A percentile compares a stretch with the other conserved stretches of the same genome.
Evolutionary conservation across 1,140 invertebrate genomes (phyloP).

Genomic region (Phortica variegata): DNA sequence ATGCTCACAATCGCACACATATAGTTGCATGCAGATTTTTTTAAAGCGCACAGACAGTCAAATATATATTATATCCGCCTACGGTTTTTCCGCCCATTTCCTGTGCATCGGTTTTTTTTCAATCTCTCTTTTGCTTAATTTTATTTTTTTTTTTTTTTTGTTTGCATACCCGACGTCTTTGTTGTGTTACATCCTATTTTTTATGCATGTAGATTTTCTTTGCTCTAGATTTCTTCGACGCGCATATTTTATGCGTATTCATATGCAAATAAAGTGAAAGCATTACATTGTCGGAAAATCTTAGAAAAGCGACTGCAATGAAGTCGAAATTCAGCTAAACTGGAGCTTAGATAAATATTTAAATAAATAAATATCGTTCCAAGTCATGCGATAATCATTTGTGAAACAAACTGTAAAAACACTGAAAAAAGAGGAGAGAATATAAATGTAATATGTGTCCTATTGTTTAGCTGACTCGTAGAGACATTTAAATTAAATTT

Average conservation of each 20-base stretch:
- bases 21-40: slow-evolving; percentile 27
- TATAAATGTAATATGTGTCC: too few relatives aligned
- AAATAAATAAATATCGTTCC: too few relatives aligned
- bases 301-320: too few relatives aligned
- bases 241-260: slow-evolving; percentile 37
- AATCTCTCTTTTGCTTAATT: slow-evolving; percentile 20
- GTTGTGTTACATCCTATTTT: slow-evolving; percentile 28
- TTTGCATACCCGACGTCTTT: slow-evolving; percentile 25
- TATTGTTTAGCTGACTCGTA: too few relatives aligned
- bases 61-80: slow-evolving; percentile 22
- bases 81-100: slow-evolving; percentile 9
- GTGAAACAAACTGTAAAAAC: too few relatives aligned
- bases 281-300: too few relatives aligned
- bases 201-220: slow-evolving; percentile 24
- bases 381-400: too few relatives aligned
- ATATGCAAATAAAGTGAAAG: slow-evolving; percentile 43
- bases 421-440: too few relatives aligned
- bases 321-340: too few relatives aligned
- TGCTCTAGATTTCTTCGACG: slow-evolving; percentile 35
- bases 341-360: too few relatives aligned
- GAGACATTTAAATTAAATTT: too few relatives aligned
- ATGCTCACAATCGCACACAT: neutral
- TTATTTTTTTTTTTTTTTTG: slow-evolving; percentile 5
- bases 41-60: slow-evolving; percentile 37
- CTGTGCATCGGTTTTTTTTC: slow-evolving; percentile 18